Percentiles rank a stretch among this genome's conserved stretches.
Conservation (phyloP, 2,888 invertebrate genomes). For the Cryptosula pallasiana region DNA sequence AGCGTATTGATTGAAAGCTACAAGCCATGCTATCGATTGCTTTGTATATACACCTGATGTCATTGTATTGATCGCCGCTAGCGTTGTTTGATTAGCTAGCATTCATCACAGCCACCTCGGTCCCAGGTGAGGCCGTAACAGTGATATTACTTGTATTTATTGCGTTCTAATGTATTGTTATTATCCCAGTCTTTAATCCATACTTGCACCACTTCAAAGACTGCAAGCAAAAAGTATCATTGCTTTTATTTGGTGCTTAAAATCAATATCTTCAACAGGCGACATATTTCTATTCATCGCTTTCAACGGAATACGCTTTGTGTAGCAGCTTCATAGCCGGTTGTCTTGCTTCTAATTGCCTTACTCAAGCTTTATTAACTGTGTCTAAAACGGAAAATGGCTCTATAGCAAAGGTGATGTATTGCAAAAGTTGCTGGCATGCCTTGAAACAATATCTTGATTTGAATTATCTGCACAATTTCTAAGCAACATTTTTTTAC, state of each 20-base stretch:
- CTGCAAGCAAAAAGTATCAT: background rate
- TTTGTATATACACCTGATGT: constrained; percentile 21
- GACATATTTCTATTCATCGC: background rate
- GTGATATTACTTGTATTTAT: background rate
- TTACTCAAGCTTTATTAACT: too few relatives aligned
- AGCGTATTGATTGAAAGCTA: constrained; percentile 18
- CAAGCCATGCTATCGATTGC: constrained; percentile 23
- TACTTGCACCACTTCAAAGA: background rate
- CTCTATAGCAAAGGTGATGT: too few relatives aligned
- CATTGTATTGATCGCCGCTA: constrained; percentile 18
- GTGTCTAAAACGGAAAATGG: too few relatives aligned
- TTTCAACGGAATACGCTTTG: background rate
- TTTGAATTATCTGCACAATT: too few relatives aligned
- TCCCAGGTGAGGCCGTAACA: background rate
- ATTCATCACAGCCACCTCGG: background rate
- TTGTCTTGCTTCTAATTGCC: too few relatives aligned
- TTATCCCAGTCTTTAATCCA: background rate
- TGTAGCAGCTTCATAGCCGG: too few relatives aligned
- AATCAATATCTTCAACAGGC: background rate
- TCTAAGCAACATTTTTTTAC: too few relatives aligned
- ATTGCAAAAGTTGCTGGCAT: too few relatives aligned
- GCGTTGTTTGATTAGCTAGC: constrained; percentile 14
- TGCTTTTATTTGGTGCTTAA: background rate
- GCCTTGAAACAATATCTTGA: too few relatives aligned
- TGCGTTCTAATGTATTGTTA: background rate